These are phyloP conservation scores for Petroica traversi DNA, from an alignment of 2,113 vertebrate genomes.

Conservation along the genomic window DNA sequence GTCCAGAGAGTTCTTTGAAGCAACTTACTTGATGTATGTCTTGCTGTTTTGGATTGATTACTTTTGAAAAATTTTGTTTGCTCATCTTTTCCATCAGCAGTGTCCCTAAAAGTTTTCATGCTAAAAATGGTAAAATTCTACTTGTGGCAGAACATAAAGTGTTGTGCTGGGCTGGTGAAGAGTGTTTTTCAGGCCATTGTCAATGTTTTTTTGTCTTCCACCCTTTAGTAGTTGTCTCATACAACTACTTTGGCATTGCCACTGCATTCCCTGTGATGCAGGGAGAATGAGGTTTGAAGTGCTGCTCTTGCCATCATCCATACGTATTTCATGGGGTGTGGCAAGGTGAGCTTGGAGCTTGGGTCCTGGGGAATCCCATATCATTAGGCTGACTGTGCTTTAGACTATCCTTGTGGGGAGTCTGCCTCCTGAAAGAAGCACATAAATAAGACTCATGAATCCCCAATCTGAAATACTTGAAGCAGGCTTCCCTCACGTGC, in stretches of 20 bases:
- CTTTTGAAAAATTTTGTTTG: background rate
- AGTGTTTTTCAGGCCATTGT: background rate
- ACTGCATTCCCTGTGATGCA: background rate
- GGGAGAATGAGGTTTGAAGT: background rate
- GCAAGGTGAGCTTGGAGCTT: background rate
- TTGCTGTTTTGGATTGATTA: background rate
- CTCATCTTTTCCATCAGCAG: background rate
- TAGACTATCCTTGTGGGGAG: background rate
- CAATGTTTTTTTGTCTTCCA: background rate
- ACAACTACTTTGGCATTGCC: background rate
- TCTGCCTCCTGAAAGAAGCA: background rate
- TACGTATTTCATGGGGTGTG: rapidly evolving
- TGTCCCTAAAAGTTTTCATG: background rate
- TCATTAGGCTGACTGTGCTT: background rate
- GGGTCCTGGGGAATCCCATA: background rate
- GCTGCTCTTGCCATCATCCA: background rate
- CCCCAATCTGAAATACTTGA: background rate
- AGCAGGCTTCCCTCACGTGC: background rate
- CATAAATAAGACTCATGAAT: background rate
- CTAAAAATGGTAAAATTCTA: rapidly evolving
- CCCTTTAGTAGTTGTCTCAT: background rate
- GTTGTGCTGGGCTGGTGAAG: background rate
- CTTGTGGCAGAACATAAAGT: background rate
- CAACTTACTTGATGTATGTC: background rate
- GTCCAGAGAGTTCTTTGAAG: background rate